Evolutionary conservation across 2,797 vertebrate species (phyloP), one percentile per base, ranked within the genome.

Genomic region (Parotocinclus haroldoi): DNA sequence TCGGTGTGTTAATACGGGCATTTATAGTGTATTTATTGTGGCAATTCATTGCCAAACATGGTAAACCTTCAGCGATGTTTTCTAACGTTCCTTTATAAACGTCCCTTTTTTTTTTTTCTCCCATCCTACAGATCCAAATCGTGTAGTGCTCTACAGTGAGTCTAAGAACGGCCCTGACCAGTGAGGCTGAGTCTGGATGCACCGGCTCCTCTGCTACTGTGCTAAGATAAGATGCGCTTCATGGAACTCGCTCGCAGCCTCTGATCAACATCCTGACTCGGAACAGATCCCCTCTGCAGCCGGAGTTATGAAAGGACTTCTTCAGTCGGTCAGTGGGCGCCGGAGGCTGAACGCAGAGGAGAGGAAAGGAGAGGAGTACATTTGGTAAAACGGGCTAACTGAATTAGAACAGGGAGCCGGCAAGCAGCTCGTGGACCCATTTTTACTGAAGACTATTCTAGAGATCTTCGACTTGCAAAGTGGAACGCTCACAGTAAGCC

Each of bases 141-240:
- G 80, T 74, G 69, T 80, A 51, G 72, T 82, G 51, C 66, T 79
- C 51, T 82, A 79, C 77, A 78, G 66, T 45, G 75, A 82, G 50
- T 74, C 75, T 63, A 76, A 78, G 73, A 77, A 79, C 10, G 69
- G 71, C 69, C 75, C 77, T 52, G 75, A 78, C 61, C 77, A 82
- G 60, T 82, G 80, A 82, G 63, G 66, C 56, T 68, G 57, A 53
- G 55, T 50, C 66, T 61, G 73, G 66, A 74, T 66, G 51, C 63
- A 55, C 42, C 58, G 61, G 66, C 58, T 63, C 66, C 63, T 64
- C 67, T 64, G 69, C 68, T 57, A 75, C 66, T 63, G 63, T 71
- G 63, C 63, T 69, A 62, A 54, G 59, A 63, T 45, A 57, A 59
- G 27, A 27, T 27, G 62, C 36, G 48, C 70, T 72, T 58, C 38